These are phyloP conservation scores for Dryas iulia DNA, from an alignment of 1,140 invertebrate species.

Conservation along the genomic window DNA sequence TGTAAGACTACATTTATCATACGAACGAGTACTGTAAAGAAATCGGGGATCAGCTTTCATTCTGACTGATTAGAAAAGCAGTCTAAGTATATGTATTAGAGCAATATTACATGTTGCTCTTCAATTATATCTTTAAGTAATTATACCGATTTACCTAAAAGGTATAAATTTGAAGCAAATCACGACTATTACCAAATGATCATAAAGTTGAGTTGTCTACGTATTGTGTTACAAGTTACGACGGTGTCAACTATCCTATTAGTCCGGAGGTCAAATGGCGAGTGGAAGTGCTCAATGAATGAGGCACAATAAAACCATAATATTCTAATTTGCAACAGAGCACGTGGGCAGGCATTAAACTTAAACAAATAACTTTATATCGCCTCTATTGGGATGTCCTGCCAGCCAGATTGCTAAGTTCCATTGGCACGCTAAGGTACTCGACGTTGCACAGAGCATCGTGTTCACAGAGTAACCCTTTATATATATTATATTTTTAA, in stretches of 20 bases:
- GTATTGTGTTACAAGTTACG: constrained; percentile 32
- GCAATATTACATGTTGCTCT: too few species aligned
- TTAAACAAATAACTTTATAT: constrained; percentile 78
- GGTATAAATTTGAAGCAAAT: constrained; percentile 13
- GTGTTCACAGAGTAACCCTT: neutral
- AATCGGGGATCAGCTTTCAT: too few species aligned
- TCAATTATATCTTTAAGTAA: too few species aligned
- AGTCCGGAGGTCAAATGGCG: constrained; percentile 43
- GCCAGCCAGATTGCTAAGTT: constrained; percentile 42
- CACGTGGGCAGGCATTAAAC: constrained; percentile 73
- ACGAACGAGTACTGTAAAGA: too few species aligned
- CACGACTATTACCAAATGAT: constrained; percentile 29
- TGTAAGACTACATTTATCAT: too few species aligned
- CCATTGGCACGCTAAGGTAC: constrained; percentile 10
- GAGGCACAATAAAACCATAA: constrained; percentile 64
- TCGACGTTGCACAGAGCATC: neutral
- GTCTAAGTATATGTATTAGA: too few species aligned
- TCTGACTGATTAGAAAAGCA: too few species aligned
- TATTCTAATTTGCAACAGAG: constrained; percentile 55
- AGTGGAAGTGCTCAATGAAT: constrained; percentile 65
- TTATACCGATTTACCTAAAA: neutral
- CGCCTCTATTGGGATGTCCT: constrained; percentile 75
- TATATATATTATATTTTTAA: neutral
- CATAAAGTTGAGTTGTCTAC: constrained; percentile 24
- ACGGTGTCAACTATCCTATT: constrained; percentile 38